Percentiles rank a stretch among this genome's conserved stretches.
Conservation (phyloP, 2,113 vertebrate genomes). For the Chaetura pelagica region DNA sequence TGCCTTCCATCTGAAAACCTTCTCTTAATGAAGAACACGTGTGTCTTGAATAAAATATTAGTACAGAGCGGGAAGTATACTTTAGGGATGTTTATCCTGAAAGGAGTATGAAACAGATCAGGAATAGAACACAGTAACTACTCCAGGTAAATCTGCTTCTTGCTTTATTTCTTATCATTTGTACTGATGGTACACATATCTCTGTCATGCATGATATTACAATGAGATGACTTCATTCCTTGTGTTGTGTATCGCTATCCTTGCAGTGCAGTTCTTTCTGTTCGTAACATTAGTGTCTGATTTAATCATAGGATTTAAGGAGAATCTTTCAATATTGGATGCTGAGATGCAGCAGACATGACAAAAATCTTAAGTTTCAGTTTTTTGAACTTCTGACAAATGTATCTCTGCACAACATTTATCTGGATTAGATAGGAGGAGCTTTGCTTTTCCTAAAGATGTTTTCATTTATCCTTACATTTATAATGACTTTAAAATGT, state of each 20-base stretch:
- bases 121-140: slow-evolving; percentile 10
- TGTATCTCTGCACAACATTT: neutral
- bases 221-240: slow-evolving; percentile 18
- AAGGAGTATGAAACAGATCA: slow-evolving; percentile 38
- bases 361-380: neutral
- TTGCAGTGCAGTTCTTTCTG: slow-evolving; percentile 22
- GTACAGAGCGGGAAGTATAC: neutral
- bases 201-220: neutral
- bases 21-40: neutral
- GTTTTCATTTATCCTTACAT: neutral
- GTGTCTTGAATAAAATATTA: neutral
- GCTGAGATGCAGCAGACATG: neutral
- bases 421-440: neutral
- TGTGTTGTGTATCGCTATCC: neutral
- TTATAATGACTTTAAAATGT: neutral
- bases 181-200: neutral
- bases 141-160: slow-evolving; percentile 63
- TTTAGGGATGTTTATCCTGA: slow-evolving; percentile 16
- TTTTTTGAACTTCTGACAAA: neutral
- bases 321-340: neutral
- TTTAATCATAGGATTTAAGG: neutral
- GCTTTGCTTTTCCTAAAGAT: neutral
- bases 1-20: neutral
- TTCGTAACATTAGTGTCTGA: neutral
- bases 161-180: slow-evolving; percentile 33